Conservation (phyloP, 2,113 vertebrate species). For the Fregata magnificens region DNA sequence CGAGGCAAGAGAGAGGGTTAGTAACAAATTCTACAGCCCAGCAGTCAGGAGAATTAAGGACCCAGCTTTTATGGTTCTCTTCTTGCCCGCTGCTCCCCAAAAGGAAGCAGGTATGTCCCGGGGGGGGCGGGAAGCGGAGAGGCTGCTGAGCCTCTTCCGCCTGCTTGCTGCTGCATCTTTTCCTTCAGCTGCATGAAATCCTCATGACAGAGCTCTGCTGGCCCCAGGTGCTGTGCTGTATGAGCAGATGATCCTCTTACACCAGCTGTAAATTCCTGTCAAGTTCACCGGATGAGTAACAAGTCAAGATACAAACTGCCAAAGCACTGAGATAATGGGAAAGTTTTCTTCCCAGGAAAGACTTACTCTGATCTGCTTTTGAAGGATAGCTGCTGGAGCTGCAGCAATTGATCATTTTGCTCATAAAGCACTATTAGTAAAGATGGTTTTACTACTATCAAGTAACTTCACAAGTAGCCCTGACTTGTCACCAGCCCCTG, state of each 20-base stretch:
- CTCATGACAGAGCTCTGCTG: constrained; percentile 66
- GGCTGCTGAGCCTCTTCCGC: neutral
- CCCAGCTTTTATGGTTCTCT: neutral
- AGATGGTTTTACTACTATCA: neutral
- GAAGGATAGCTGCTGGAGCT: neutral
- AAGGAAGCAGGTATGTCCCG: neutral
- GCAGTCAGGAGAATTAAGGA: neutral
- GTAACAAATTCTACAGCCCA: neutral
- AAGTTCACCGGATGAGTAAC: neutral
- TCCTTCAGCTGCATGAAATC: neutral
- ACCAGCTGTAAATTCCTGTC: constrained; percentile 47
- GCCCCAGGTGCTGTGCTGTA: constrained; percentile 73
- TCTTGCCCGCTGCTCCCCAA: neutral
- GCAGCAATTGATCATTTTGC: neutral
- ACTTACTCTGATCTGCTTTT: accelerated
- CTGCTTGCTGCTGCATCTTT: neutral
- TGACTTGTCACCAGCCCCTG: neutral
- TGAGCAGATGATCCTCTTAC: constrained; percentile 73
- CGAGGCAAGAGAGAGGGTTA: neutral
- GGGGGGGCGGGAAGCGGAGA: neutral
- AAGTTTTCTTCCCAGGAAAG: neutral
- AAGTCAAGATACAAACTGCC: neutral
- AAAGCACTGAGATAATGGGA: constrained; percentile 22
- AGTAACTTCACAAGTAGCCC: neutral
- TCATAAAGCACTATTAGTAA: neutral